Percentiles rank a stretch among this genome's conserved stretches.
phyloP scores from a whole-genome alignment of 2,888 invertebrate genomes.

The Philereme transversata region DNA sequence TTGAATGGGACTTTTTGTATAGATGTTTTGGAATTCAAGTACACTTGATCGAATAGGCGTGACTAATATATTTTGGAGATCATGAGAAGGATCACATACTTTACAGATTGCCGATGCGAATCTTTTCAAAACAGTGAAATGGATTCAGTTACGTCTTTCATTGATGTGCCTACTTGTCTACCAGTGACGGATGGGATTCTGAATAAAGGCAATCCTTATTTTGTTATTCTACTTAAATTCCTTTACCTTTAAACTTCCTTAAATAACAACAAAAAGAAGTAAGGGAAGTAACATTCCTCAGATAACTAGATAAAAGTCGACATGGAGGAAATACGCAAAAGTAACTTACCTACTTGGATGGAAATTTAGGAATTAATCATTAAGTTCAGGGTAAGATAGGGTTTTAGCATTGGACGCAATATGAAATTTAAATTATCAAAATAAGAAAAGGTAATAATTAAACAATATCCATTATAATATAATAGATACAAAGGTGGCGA shows the following conservation, averaged over 20 bases:
- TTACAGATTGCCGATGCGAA: conserved; percentile 44
- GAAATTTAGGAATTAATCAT: conserved; percentile 2
- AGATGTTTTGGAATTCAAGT: conserved; percentile 39
- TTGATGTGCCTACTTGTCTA: conserved; percentile 24
- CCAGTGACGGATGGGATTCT: conserved; percentile 26
- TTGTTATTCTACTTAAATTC: conserved; percentile 3
- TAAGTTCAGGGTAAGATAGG: neutral
- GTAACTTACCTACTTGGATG: conserved; percentile 3
- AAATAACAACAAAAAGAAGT: too few relatives aligned
- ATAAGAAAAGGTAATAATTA: neutral
- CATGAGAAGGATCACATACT: conserved; percentile 34
- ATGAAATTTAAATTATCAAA: too few relatives aligned
- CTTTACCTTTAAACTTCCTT: too few relatives aligned
- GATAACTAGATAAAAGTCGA: neutral
- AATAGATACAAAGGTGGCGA: too few relatives aligned
- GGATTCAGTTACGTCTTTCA: conserved; percentile 32
- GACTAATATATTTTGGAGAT: conserved; percentile 42
- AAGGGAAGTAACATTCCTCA: neutral
- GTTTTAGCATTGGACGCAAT: too few relatives aligned
- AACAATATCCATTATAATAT: neutral
- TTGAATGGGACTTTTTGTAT: conserved; percentile 37
- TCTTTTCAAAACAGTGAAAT: conserved; percentile 41
- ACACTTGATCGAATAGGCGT: conserved; percentile 49
- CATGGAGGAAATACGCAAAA: conserved; percentile 11
- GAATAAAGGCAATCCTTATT: conserved; percentile 14